A percentile compares a stretch with the other conserved stretches of the same genome.
These are phyloP conservation scores for Bombyx mandarina DNA, from an alignment of 1,140 invertebrate species.

Conservation along the genomic window DNA sequence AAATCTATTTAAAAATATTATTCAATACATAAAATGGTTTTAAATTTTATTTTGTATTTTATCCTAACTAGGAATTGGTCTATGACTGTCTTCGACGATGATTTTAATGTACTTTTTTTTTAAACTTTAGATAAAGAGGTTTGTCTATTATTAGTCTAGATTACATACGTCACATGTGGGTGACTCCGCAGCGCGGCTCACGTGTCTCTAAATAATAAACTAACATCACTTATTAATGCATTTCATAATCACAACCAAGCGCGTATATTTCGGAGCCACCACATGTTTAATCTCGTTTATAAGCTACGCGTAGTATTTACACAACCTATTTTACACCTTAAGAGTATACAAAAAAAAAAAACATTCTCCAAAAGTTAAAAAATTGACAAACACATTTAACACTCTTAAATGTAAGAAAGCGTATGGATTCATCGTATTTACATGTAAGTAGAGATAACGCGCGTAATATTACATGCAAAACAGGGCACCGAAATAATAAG, in stretches of 20 bases:
- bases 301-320: conserved; percentile 45
- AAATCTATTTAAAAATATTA: no score
- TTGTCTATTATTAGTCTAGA: no score
- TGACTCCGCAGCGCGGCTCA: no score
- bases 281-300: conserved; percentile 46
- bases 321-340: conserved; percentile 37
- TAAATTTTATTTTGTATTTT: no score
- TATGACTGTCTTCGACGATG: no score
- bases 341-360: conserved; percentile 30
- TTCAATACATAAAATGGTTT: no score
- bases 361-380: conserved; percentile 61
- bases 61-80: no score
- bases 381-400: conserved; percentile 66
- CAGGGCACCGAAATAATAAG: conserved; percentile 60
- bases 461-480: conserved; percentile 54
- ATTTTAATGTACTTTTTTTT: no score
- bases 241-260: conserved; percentile 22
- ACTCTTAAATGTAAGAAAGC: conserved; percentile 66
- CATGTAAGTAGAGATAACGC: conserved; percentile 52
- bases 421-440: conserved; percentile 68
- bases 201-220: no score
- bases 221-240: neutral
- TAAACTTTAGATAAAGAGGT: no score
- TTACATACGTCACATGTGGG: no score
- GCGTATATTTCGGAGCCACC: conserved; percentile 17